A percentile compares a stretch with the other conserved stretches of the same genome.
These are phyloP conservation scores for Mamestra configurata DNA, from an alignment of 1,140 invertebrate species.

Conservation along the genomic window DNA sequence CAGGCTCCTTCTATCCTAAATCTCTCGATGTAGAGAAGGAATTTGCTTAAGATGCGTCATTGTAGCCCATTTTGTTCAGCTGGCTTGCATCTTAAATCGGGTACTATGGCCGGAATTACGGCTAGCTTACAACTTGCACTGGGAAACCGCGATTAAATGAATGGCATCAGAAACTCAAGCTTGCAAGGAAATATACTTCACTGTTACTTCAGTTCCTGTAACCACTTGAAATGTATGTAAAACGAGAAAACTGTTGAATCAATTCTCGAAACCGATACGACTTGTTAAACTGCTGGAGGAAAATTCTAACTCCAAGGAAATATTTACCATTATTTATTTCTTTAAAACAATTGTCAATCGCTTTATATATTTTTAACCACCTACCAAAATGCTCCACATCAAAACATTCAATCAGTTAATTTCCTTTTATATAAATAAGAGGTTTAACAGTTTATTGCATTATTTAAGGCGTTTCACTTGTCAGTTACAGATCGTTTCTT, in stretches of 20 bases:
- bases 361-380: too few species aligned
- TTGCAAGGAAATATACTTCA: neutral
- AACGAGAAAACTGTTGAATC: neutral
- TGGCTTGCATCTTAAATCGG: slow-evolving; percentile 3
- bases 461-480: too few species aligned
- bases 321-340: too few species aligned
- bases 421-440: too few species aligned
- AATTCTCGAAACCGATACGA: neutral
- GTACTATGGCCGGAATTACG: neutral
- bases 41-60: neutral
- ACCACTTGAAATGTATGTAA: neutral
- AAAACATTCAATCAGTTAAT: too few species aligned
- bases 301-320: too few species aligned
- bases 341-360: too few species aligned
- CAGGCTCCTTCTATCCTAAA: neutral
- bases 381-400: too few species aligned
- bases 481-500: too few species aligned
- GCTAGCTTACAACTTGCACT: slow-evolving; percentile 4
- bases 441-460: too few species aligned
- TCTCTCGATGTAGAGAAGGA: neutral
- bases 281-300: too few species aligned
- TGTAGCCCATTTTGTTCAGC: slow-evolving; percentile 3
- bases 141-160: neutral
- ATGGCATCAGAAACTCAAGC: neutral
- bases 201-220: neutral